Conservation (phyloP, 2,888 invertebrate species). For the Venusia cambrica region DNA sequence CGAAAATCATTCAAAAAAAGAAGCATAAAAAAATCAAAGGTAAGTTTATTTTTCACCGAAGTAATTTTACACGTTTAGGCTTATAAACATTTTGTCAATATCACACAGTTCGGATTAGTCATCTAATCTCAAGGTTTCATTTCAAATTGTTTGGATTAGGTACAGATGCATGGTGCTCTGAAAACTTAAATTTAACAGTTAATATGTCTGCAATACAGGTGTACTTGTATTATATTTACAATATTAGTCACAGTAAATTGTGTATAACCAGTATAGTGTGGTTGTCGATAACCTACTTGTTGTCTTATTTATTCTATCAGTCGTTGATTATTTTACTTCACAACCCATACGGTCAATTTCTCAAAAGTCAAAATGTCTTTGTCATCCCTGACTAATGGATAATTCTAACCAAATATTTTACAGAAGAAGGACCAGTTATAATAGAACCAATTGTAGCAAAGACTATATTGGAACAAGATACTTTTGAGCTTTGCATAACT, state of each 20-base stretch:
- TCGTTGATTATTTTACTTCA: too few species aligned
- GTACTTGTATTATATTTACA: too few species aligned
- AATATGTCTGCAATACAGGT: too few species aligned
- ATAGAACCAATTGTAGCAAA: slow-evolving; percentile 89
- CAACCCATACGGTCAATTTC: too few species aligned
- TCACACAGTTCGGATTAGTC: slow-evolving; percentile 12
- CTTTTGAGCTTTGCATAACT: slow-evolving; percentile 85
- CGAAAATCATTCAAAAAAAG: slow-evolving; percentile 40
- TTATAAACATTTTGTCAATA: slow-evolving; percentile 3
- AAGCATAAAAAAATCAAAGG: slow-evolving; percentile 39
- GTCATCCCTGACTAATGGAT: slow-evolving; percentile 13
- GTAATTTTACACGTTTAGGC: not conserved
- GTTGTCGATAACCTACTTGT: too few species aligned
- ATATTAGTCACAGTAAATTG: too few species aligned
- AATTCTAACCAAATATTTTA: slow-evolving; percentile 54
- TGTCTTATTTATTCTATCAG: too few species aligned
- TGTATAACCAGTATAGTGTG: too few species aligned
- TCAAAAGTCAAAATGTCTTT: too few species aligned
- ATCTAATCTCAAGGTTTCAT: slow-evolving; percentile 20
- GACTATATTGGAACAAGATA: slow-evolving; percentile 85
- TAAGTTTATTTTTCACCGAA: slow-evolving; percentile 26
- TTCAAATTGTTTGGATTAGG: slow-evolving; percentile 25
- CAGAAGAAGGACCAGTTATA: slow-evolving; percentile 82
- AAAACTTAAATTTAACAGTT: slow-evolving; percentile 5
- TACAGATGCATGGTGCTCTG: slow-evolving; percentile 59